Evolutionary conservation across 1,140 invertebrate species (phyloP), one percentile per base, ranked within the genome.

Genomic region (Camponotus vicinus): DNA sequence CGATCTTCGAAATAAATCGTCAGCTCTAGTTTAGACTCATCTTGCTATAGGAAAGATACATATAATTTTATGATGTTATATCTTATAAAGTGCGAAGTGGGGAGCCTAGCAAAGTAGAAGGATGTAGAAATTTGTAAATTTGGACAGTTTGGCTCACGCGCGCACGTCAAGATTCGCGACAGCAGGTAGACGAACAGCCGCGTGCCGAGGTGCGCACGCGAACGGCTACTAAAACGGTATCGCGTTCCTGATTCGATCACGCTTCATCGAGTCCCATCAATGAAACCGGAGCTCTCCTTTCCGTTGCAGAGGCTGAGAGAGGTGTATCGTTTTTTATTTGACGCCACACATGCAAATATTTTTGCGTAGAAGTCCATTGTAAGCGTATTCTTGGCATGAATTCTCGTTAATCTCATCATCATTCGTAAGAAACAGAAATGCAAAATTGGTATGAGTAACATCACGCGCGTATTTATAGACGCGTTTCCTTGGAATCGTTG

Each of bases 401-500:
- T 49, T 76, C 9, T 63, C 40, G 15, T 42, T 21, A 69, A 37
- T 59, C n/a, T 67, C 27, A 7, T 2, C 34, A 9, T 37, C 21
- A 57, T 40, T 59, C 7, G 1, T 55, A 59, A 37, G 21, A 63
- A 45, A 15, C 15, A 32, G 45, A 18, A 70, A 45, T 18, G 45
- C 34, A 42, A 40, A 55, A 73, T 15, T 55, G 15, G 7, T 13
- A 27, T 7, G 9, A 57, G 13, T 73, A 59, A 57, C 21, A 77
- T 64, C 11, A 77, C 13, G 79, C 21, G 34, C 3, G 21, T 85
- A 89, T 83, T 87, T 87, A 75, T 89, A 89, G 80, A 85, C 32
- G 34, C 55, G 52, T 78, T 78, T 87, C 75, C 85, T 89, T 79
- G 85, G 61, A 89, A 87, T 49, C 79, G 79, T 89, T 89, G 84